Evolutionary conservation across 2,888 invertebrate genomes (phyloP), one percentile per base, ranked within the genome.

Genomic region (Masnerella sp.): DNA sequence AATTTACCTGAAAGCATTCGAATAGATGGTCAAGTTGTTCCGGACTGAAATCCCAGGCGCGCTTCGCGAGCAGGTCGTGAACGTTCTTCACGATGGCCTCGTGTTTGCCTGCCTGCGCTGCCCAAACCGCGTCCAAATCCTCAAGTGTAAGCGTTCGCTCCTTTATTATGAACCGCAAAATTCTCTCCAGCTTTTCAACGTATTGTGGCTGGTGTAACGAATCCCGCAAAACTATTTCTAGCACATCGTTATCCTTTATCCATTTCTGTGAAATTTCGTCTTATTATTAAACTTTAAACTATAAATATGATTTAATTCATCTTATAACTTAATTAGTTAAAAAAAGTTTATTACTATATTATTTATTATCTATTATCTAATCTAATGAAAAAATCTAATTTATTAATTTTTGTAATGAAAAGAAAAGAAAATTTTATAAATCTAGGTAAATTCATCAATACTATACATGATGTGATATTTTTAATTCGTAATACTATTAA

Each of bases 1-100:
- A 0, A 25, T n/a, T 14, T 83, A 95, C 95, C 91, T 97, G 96
- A 89, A 98, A 98, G 88, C 98, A 97, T 84, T 96, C 97, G 89
- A 99, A 98, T 25, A 99, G 90, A 88, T 98, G 97, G 87, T 98
- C 98, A 49, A 99, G 90, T 87, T 99, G 98, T 86, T 98, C 97
- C 0, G 98, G 96, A 76, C 96, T 96, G 87, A 99, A 98, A 88
- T 98, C 98, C 98, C 98, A 98, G 0, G 99, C 98, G 52, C 99
- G 89, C 88, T 98, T 98, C 7, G 98, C 97, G 68, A 99, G 88
- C 77, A 99, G 89, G 86, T 98, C 98, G 85, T 99, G 98, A 36
- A 99, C 94, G 86, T 99, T 99, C 88, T 97, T 98, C 5, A 98
- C 98, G 80, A 99, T 99, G 5, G 98, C 98, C 88, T 98, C 98